phyloP scores from a whole-genome alignment of 2,888 invertebrate species.

The Drosophila neonasuta region DNA sequence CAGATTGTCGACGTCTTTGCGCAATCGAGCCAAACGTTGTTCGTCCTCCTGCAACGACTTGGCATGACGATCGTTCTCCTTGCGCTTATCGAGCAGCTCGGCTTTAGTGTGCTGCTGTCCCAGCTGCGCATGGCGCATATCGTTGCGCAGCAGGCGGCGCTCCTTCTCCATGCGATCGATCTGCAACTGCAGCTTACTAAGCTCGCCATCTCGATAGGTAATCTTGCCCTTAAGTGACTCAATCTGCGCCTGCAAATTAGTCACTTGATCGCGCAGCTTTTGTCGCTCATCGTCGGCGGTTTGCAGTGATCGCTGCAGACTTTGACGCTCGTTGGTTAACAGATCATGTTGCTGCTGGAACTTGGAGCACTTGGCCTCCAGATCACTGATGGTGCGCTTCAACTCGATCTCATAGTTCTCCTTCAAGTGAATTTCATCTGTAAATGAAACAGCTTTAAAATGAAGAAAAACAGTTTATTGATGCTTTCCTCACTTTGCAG shows the following conservation, averaged over 20 bases:
- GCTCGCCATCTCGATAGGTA: constrained; percentile 87
- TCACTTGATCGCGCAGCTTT: constrained; percentile 88
- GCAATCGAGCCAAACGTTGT: constrained; percentile 85
- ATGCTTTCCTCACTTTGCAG: constrained; percentile 70
- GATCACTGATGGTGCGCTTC: constrained; percentile 79
- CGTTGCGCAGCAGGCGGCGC: constrained; percentile 85
- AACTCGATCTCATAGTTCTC: constrained; percentile 80
- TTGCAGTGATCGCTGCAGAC: constrained; percentile 88
- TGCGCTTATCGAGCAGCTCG: constrained; percentile 80
- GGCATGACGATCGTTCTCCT: constrained; percentile 84
- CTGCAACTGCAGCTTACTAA: constrained; percentile 87
- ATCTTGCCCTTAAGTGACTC: constrained; percentile 84
- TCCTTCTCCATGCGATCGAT: constrained; percentile 88
- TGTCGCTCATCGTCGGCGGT: constrained; percentile 86
- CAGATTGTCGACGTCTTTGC: constrained; percentile 88
- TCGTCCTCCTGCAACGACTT: constrained; percentile 89
- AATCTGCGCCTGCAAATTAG: constrained; percentile 83
- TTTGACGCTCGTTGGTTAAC: constrained; percentile 89
- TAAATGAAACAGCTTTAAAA: neutral
- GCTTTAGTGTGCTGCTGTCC: constrained; percentile 81
- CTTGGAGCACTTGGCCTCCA: constrained; percentile 75
- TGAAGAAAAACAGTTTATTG: neutral
- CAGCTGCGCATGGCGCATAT: constrained; percentile 80
- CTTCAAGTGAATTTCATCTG: constrained; percentile 80
- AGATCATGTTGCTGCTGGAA: constrained; percentile 88